Evolutionary conservation across 2,797 vertebrate genomes (phyloP).

Genomic region (Betta splendens): DNA sequence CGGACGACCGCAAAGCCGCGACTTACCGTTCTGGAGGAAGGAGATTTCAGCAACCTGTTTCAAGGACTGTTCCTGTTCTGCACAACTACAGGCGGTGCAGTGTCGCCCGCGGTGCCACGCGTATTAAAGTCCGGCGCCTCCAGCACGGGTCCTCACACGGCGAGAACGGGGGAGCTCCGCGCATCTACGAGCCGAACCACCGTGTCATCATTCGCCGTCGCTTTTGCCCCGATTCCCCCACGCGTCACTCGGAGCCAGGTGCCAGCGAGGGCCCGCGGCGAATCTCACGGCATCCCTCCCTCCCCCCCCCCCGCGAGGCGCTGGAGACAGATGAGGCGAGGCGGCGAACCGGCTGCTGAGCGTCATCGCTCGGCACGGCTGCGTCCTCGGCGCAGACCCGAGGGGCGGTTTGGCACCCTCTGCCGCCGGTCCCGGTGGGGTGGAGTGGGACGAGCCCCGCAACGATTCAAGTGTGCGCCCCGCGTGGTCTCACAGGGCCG

Average conservation of each 20-base stretch:
- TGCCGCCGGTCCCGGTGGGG: conserved; percentile 56
- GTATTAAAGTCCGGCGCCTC: conserved; percentile 24
- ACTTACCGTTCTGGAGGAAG: conserved; percentile 49
- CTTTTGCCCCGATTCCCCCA: conserved; percentile 3
- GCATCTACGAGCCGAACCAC: conserved; percentile 50
- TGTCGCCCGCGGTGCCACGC: conserved; percentile 10
- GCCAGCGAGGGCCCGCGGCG: conserved; percentile 47
- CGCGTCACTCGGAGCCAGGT: conserved; percentile 48
- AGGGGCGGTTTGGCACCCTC: conserved; percentile 37
- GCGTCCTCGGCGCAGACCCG: conserved; percentile 45
- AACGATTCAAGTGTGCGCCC: conserved; percentile 14
- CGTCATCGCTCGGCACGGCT: conserved; percentile 47
- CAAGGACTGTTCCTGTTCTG: conserved; percentile 15
- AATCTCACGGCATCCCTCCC: conserved; percentile 47
- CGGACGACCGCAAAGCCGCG: background rate
- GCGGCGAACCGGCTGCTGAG: conserved; percentile 42
- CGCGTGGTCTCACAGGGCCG: conserved; percentile 28
- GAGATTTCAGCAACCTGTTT: conserved; percentile 52
- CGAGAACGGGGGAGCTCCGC: conserved; percentile 43
- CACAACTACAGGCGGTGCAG: conserved; percentile 6
- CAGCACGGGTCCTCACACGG: conserved; percentile 36
- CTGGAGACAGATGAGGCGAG: conserved; percentile 32
- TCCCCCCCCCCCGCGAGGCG: conserved; percentile 24
- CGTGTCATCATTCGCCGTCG: conserved; percentile 51
- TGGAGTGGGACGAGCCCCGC: conserved; percentile 36